A percentile compares a stretch with the other conserved stretches of the same genome.
Evolutionary conservation across 2,888 invertebrate species (phyloP).

Genomic region (Acleris emargana): DNA sequence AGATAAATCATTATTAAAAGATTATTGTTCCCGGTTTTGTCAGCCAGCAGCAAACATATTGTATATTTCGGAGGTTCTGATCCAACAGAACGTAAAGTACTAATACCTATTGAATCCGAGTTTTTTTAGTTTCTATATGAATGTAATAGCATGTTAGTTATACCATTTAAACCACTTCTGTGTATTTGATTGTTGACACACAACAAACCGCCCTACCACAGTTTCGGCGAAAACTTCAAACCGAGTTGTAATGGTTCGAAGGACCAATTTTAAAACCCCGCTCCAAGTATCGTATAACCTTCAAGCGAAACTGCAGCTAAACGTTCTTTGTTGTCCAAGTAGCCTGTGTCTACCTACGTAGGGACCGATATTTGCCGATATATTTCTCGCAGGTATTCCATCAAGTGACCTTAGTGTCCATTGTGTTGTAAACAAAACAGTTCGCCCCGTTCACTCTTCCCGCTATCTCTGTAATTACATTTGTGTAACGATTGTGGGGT

Average conservation of each 20-base stretch:
- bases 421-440: slow-evolving; percentile 24
- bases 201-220: no score
- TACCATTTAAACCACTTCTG: no score
- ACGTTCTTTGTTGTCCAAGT: slow-evolving; percentile 21
- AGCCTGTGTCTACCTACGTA: slow-evolving; percentile 3
- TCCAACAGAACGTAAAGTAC: no score
- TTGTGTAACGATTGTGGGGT: slow-evolving; percentile 38
- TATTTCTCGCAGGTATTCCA: slow-evolving; percentile 20
- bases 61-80: no score
- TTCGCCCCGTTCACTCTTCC: slow-evolving; percentile 4
- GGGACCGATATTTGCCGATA: background rate
- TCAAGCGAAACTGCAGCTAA: slow-evolving; percentile 1
- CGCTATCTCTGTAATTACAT: slow-evolving; percentile 13
- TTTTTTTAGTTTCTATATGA: no score
- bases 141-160: no score
- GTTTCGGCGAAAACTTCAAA: background rate
- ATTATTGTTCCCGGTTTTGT: no score
- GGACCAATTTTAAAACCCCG: slow-evolving; percentile 3
- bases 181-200: no score
- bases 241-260: background rate
- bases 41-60: no score
- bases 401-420: slow-evolving; percentile 24
- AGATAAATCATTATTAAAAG: no score
- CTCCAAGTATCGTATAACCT: background rate
- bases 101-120: no score